Conservation (phyloP, 2,888 invertebrate genomes). For the Stenurella melanura region DNA sequence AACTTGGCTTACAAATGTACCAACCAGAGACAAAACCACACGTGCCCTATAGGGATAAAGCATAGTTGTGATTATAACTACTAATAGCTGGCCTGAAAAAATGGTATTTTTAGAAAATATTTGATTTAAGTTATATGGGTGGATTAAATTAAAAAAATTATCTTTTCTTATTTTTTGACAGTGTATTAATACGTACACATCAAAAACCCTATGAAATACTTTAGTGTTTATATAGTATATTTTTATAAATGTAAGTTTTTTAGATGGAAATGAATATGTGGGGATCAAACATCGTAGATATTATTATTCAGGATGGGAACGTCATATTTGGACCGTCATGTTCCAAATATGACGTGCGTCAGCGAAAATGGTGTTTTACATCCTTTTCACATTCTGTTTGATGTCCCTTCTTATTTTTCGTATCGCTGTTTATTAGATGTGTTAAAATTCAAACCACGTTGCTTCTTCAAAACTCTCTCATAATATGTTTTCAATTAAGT, state of each 20-base stretch:
- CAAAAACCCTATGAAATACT: too few species aligned
- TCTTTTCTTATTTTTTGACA: too few species aligned
- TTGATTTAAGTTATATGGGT: too few species aligned
- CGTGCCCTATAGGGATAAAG: too few species aligned
- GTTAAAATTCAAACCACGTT: slow-evolving; percentile 2
- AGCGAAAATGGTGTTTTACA: background rate
- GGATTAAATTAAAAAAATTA: too few species aligned
- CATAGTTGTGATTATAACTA: too few species aligned
- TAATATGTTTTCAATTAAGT: background rate
- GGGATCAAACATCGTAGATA: background rate
- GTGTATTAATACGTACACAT: too few species aligned
- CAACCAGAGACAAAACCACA: too few species aligned
- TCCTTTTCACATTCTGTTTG: background rate
- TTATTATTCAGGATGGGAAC: background rate
- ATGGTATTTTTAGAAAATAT: too few species aligned
- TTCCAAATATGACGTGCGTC: background rate
- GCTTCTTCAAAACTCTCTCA: background rate
- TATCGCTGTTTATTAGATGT: slow-evolving; percentile 11
- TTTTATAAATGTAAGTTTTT: background rate
- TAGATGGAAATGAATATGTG: background rate
- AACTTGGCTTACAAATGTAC: too few species aligned
- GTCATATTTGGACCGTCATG: background rate
- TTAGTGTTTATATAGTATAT: too few species aligned
- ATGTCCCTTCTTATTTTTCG: background rate
- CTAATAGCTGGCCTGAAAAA: too few species aligned